phyloP scores from a whole-genome alignment of 2,888 invertebrate species.

The Chironomus riparius region DNA sequence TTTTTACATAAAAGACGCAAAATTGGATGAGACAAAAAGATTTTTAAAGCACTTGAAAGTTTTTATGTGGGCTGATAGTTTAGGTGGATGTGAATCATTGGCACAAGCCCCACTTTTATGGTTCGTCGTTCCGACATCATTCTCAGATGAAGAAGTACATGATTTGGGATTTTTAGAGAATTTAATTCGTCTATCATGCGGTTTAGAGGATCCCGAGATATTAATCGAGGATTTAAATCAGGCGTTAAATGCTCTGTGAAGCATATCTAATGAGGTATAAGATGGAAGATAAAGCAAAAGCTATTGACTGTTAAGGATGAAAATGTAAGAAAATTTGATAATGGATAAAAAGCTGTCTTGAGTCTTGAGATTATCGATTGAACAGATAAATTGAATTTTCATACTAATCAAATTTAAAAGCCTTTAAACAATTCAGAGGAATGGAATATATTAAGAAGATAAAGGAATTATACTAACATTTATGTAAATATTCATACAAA shows the following conservation, averaged over 20 bases:
- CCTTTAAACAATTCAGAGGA: too few relatives aligned
- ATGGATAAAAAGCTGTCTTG: too few relatives aligned
- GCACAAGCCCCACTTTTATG: conserved; percentile 67
- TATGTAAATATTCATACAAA: too few relatives aligned
- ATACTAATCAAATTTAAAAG: too few relatives aligned
- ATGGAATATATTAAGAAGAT: too few relatives aligned
- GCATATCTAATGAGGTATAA: not conserved
- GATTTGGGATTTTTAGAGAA: conserved; percentile 9
- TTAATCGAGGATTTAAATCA: conserved; percentile 21
- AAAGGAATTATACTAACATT: too few relatives aligned
- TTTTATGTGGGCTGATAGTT: conserved; percentile 75
- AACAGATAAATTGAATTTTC: too few relatives aligned
- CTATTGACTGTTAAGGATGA: not conserved
- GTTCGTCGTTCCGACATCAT: conserved; percentile 8
- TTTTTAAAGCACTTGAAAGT: conserved; percentile 64
- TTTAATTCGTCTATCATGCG: conserved; percentile 13
- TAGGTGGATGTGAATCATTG: conserved; percentile 74
- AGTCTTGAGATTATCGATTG: too few relatives aligned
- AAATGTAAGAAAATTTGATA: not conserved
- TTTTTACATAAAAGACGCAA: conserved; percentile 66
- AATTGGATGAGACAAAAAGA: conserved; percentile 53
- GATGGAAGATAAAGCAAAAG: not conserved
- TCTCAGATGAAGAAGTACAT: conserved; percentile 10
- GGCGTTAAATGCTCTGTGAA: conserved; percentile 26
- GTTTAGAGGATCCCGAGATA: not conserved